These are phyloP conservation scores for Trissonchulus latispiculum DNA, from an alignment of 2,888 invertebrate species.

Conservation along the genomic window DNA sequence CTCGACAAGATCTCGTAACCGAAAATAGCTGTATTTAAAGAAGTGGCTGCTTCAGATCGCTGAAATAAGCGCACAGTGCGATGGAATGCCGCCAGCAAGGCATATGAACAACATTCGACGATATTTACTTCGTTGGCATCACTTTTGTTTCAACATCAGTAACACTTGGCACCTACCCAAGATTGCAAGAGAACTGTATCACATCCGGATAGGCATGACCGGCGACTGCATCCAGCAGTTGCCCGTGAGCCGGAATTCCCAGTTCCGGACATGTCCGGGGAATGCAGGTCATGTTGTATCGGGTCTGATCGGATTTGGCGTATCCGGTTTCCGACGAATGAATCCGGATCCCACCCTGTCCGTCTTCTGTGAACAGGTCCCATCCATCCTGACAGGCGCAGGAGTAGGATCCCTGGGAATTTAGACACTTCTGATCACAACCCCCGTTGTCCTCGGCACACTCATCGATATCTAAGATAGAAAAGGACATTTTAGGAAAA, in stretches of 20 bases:
- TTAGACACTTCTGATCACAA: conserved; percentile 42
- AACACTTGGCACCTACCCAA: no score
- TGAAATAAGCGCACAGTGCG: no score
- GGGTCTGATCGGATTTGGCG: conserved; percentile 74
- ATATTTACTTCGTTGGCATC: no score
- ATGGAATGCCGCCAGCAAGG: no score
- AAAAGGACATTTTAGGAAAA: no score
- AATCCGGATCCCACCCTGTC: conserved; percentile 74
- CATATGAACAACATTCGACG: no score
- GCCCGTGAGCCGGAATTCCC: conserved; percentile 37
- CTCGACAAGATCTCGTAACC: no score
- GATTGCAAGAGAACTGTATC: conserved; percentile 81
- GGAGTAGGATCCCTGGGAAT: conserved; percentile 60
- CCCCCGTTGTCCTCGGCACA: conserved; percentile 39
- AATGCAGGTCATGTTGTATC: conserved; percentile 86
- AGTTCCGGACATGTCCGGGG: conserved; percentile 45
- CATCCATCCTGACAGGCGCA: conserved; percentile 84
- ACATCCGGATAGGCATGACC: conserved; percentile 47
- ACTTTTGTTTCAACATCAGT: no score
- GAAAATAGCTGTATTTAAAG: no score
- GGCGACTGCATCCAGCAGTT: conserved; percentile 32
- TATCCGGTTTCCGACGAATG: conserved; percentile 72
- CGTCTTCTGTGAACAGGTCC: conserved; percentile 71
- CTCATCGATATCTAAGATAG: conserved; percentile 39
- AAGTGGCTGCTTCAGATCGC: no score